Base-by-base conservation (phyloP, 2,797 vertebrate species). In the Coilia nasus region DNA sequence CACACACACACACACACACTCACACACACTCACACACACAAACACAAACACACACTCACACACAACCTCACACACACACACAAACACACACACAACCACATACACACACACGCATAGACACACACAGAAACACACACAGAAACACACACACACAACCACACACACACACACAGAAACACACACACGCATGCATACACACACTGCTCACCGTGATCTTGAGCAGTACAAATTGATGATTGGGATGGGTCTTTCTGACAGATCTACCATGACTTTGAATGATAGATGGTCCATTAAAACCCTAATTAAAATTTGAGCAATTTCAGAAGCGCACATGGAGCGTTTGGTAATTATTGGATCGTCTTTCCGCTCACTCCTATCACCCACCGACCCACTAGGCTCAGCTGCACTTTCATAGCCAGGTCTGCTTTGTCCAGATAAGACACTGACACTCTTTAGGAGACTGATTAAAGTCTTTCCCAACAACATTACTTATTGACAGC, bases 301-400 rank as follows among this genome's bases (percentile, higher is more conserved):
- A 84, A 89, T 89, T 88, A 88, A 60, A 86, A 86, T 87, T 87
- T 83, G 56, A 86, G 78, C 75, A 82, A 83, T 88, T 85, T 87
- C 85, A 88, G 85, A 83, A 85, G 85, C 83, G 64, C 59, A 41
- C 59, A 54, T n/a, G n/a, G 50, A 81, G 75, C 47, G 21, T 46
- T 81, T 57, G 56, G 83, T 87, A 88, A 88, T 88, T 83, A 84
- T 84, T 64, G 23, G 82, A 83, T 15, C 81, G 44, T 83, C 82
- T 81, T 57, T 23, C 81, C 81, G 41, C 75, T 50, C 84, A 28
- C 60, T 80, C 71, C 84, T 35, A 14, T 44, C 81, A 81, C 50
- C 2, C 50, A 10, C 50, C 60, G 82, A 83, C 81, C 47, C 47
- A 57, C 41, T 81, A 85, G 87, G 81, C 83, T 80, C 57, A 28